Conservation (phyloP, 2,113 vertebrate species). For the Lampris megalopsis region DNA sequence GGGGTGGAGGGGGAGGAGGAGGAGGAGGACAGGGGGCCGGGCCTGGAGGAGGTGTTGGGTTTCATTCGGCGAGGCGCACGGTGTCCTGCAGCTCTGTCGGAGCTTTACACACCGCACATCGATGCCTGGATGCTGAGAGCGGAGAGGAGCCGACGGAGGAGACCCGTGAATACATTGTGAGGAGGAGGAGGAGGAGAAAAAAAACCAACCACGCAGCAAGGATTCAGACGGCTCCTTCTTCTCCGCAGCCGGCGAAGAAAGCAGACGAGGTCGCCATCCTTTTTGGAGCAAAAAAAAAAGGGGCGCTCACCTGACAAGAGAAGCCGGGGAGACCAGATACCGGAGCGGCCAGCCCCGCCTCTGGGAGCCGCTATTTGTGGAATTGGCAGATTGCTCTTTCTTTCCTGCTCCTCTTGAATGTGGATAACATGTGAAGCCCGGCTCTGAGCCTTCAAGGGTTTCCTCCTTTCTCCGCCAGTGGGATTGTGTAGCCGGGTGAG, state of each 20-base stretch:
- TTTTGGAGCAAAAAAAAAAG: constrained; percentile 36
- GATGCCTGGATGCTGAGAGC: constrained; percentile 73
- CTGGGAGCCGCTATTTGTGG: not conserved
- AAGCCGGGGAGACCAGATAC: constrained; percentile 3
- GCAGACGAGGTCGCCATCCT: constrained; percentile 13
- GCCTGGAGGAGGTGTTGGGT: constrained; percentile 75
- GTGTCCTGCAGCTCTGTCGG: constrained; percentile 51
- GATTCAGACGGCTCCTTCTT: constrained; percentile 20
- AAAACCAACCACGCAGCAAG: not conserved
- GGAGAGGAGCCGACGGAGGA: too few relatives aligned
- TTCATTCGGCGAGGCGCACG: constrained; percentile 75
- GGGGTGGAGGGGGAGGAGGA: constrained; percentile 50
- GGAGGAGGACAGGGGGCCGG: constrained; percentile 64
- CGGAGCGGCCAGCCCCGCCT: too few relatives aligned
- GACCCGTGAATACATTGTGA: too few relatives aligned
- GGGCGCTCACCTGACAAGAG: constrained; percentile 65
- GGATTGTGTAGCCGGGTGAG: constrained; percentile 54
- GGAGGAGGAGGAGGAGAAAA: too few relatives aligned
- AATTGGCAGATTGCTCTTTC: constrained; percentile 28
- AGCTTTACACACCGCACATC: constrained; percentile 11
- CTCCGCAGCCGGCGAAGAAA: constrained; percentile 30
- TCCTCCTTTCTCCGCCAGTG: constrained; percentile 56
- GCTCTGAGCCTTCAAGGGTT: constrained; percentile 37
- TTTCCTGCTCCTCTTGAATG: constrained; percentile 55
- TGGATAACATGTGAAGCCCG: constrained; percentile 7